Conservation (phyloP, 1,140 invertebrate genomes). For the Nasonia longicornis region DNA sequence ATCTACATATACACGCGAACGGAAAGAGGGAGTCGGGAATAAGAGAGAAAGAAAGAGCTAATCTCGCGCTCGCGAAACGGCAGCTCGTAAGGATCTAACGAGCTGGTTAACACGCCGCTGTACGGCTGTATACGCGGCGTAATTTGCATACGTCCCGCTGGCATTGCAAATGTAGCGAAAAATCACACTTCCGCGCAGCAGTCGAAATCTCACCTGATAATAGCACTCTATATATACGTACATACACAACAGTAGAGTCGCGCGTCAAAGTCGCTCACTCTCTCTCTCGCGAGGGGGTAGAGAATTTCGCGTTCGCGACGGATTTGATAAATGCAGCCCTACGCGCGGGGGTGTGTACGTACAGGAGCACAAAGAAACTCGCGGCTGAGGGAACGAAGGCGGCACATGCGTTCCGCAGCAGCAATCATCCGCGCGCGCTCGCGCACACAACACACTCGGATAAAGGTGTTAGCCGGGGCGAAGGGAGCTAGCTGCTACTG, state of each 20-base stretch:
- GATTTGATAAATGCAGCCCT: not conserved
- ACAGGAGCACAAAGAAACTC: not conserved
- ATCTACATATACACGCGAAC: too few relatives aligned
- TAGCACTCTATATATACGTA: too few relatives aligned
- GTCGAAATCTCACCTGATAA: not conserved
- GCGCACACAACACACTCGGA: constrained; percentile 39
- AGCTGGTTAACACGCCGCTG: constrained; percentile 44
- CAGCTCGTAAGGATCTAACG: constrained; percentile 42
- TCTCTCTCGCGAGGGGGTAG: too few relatives aligned
- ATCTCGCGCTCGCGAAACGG: constrained; percentile 3
- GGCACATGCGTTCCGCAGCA: not conserved
- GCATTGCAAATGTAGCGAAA: constrained; percentile 56
- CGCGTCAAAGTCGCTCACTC: not conserved
- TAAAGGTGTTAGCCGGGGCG: constrained; percentile 49
- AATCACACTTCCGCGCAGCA: constrained; percentile 39
- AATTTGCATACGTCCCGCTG: constrained; percentile 52
- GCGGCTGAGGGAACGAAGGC: not conserved
- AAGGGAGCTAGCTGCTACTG: constrained; percentile 57
- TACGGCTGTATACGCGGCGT: constrained; percentile 51
- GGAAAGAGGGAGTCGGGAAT: not conserved
- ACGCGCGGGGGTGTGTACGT: not conserved
- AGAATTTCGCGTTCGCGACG: constrained; percentile 8
- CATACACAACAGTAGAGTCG: not conserved
- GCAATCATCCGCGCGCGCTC: not conserved
- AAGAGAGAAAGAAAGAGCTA: constrained; percentile 21